These are phyloP conservation scores for Heliocidaris tuberculata DNA, from an alignment of 35 echinoderm and acorn worm species.

Conservation along the genomic window DNA sequence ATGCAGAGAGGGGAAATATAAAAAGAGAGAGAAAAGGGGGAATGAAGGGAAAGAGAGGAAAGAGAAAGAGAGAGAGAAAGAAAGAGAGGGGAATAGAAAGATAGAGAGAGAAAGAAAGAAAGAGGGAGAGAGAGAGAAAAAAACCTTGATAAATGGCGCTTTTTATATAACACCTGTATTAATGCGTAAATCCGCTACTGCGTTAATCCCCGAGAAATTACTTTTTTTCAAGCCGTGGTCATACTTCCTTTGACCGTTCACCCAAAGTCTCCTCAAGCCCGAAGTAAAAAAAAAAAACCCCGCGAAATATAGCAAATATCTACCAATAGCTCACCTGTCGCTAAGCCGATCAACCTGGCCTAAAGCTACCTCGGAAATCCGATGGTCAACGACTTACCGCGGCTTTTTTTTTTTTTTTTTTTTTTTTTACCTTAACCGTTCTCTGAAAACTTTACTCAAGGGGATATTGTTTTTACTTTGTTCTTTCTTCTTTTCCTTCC, in stretches of 20 bases:
- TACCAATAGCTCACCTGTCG: background rate
- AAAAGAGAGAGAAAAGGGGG: no score
- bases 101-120: background rate
- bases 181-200: background rate
- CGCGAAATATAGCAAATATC: background rate
- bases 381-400: background rate
- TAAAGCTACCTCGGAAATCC: background rate
- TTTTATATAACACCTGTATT: background rate
- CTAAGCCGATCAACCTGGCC: background rate
- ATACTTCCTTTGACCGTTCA: background rate
- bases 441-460: background rate
- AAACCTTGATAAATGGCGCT: background rate
- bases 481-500: no score
- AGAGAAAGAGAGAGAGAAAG: background rate
- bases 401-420: no score
- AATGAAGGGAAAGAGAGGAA: background rate
- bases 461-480: background rate
- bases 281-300: background rate
- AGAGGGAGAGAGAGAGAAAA: background rate
- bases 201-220: background rate
- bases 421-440: no score
- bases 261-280: background rate
- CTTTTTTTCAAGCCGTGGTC: background rate
- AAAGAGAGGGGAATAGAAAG: background rate
- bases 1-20: no score